Evolutionary conservation across 2,113 vertebrate genomes (phyloP).

Genomic region (Progne subis): DNA sequence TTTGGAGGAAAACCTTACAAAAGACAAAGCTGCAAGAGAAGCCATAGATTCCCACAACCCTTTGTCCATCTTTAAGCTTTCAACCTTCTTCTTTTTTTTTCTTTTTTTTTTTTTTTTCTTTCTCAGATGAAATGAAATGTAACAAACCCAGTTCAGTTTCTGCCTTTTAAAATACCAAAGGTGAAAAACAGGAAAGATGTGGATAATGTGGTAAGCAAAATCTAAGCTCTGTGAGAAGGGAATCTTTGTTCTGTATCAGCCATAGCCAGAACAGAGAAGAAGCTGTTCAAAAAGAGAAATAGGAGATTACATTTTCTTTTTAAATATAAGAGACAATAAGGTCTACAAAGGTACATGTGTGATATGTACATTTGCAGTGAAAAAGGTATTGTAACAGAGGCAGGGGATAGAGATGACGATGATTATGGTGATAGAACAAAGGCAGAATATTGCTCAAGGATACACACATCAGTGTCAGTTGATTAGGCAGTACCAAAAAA

Average conservation of each 20-base stretch:
- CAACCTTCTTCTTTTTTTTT: not conserved
- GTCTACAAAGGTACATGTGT: not conserved
- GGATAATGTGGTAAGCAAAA: not conserved
- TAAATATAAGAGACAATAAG: not conserved
- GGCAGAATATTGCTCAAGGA: not conserved
- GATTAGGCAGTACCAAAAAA: not conserved
- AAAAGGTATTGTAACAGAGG: not conserved
- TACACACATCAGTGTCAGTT: not conserved
- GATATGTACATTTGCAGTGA: not conserved
- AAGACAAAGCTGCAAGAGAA: slow-evolving; percentile 8
- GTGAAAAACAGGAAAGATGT: slow-evolving; percentile 23
- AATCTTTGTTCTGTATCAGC: slow-evolving; percentile 6
- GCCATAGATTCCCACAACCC: slow-evolving; percentile 14
- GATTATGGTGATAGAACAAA: not conserved
- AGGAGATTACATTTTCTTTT: not conserved
- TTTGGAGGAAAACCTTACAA: not conserved
- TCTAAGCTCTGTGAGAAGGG: not conserved
- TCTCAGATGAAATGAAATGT: slow-evolving; percentile 17
- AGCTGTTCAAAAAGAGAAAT: not conserved
- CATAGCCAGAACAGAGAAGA: not conserved
- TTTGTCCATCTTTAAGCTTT: slow-evolving; percentile 27
- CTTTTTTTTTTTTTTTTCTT: not conserved
- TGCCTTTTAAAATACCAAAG: slow-evolving; percentile 14
- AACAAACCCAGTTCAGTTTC: slow-evolving; percentile 24
- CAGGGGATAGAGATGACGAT: not conserved